Evolutionary conservation across 2,888 invertebrate species (phyloP), one percentile per base, ranked within the genome.

Genomic region (Chloroclysta siterata): DNA sequence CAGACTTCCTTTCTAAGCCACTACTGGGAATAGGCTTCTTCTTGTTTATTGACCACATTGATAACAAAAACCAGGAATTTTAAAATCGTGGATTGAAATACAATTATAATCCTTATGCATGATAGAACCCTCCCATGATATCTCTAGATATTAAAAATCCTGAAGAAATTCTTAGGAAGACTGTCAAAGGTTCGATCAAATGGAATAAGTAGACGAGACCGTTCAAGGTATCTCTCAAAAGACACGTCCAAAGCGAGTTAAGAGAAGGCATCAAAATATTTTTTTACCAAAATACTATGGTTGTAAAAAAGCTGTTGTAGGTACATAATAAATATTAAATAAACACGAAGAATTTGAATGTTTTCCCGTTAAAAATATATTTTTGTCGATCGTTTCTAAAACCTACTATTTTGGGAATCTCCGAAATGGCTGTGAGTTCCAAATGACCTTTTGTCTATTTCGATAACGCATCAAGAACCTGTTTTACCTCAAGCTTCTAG

Each of bases 391-490:
- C 17, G 10, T 15, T 10, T 6, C 2, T 17, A 46, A 4, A 46
- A 4, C 1, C 1, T 17, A 2, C 42, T 58, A 46, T 36, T 52
- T 46, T 22, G 29, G 28, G 47, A 53, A 28, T 3, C 42, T 29
- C 22, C 4, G 15, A 59, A 28, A 41, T 59, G 52, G 13, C 2
- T 44, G 11, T 11, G 17, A 33, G 22, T 41, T 48, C 22, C 8
- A 29, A 36, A 52, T 53, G 61, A 56, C 55, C 56, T 57, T 62
- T 55, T 33, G 56, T 57, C 22, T 50, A 11, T 1, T 59, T 33
- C 39, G 29, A 57, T 53, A 56, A 62, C 56, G 52, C 56, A 52
- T 41, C n/a, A n/a, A 22, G 3, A 57, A 62, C 62, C 52, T 14
- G 62, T 62, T 56, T 57, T 2, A 41, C 17, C 8, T 41, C 22